Evolutionary conservation across 2,888 invertebrate genomes (phyloP).

Genomic region (Xylota segnis): DNA sequence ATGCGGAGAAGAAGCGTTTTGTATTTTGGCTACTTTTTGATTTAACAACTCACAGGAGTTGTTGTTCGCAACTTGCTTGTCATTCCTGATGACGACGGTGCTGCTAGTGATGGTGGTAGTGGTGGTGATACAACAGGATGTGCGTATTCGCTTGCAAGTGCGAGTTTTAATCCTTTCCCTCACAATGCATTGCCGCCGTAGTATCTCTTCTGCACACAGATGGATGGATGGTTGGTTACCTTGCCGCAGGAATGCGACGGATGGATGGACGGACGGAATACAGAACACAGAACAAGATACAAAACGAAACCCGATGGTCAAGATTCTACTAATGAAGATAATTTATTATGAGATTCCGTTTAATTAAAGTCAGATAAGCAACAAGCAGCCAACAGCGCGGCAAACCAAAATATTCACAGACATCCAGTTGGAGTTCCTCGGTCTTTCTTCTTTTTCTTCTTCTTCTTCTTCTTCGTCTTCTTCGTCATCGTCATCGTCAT

Average conservation of each 20-base stretch:
- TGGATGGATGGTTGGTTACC: slow-evolving; percentile 53
- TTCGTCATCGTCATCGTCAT: neutral
- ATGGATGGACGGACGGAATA: slow-evolving; percentile 33
- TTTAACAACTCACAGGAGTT: slow-evolving; percentile 76
- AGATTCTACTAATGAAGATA: slow-evolving; percentile 84
- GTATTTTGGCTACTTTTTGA: slow-evolving; percentile 78
- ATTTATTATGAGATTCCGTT: slow-evolving; percentile 85
- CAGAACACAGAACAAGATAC: slow-evolving; percentile 58
- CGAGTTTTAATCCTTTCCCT: slow-evolving; percentile 68
- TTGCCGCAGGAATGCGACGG: slow-evolving; percentile 52
- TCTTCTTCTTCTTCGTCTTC: neutral
- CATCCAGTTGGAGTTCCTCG: neutral
- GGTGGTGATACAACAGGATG: slow-evolving; percentile 66
- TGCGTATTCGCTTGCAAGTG: slow-evolving; percentile 59
- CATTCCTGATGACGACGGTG: slow-evolving; percentile 59
- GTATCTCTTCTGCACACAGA: slow-evolving; percentile 16
- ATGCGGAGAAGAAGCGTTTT: slow-evolving; percentile 67
- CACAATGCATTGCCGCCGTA: slow-evolving; percentile 34
- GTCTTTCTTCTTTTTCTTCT: neutral
- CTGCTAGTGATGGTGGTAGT: slow-evolving; percentile 26
- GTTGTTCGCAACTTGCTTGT: slow-evolving; percentile 72
- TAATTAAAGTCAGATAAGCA: slow-evolving; percentile 84
- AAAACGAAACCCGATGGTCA: slow-evolving; percentile 78
- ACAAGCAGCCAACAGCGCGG: slow-evolving; percentile 71
- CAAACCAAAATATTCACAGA: slow-evolving; percentile 70